Evolutionary conservation across 2,888 invertebrate genomes (phyloP).

Genomic region (Patella pellucida): DNA sequence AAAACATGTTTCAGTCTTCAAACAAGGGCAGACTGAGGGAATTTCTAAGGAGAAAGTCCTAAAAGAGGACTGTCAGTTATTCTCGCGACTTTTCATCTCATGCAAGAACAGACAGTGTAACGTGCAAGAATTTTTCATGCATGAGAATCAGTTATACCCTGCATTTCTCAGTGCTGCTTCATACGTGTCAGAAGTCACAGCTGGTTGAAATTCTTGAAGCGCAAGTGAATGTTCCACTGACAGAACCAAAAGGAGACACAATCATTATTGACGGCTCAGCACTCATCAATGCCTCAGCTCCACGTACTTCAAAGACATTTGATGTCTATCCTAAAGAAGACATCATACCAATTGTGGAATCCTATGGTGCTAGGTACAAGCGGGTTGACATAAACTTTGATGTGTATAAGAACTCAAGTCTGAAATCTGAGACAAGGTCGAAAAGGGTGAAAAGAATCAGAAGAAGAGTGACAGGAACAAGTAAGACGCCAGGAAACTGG

Average conservation of each 20-base stretch:
- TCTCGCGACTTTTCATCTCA: constrained; percentile 29
- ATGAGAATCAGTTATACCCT: constrained; percentile 25
- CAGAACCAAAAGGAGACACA: constrained; percentile 20
- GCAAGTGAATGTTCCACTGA: neutral
- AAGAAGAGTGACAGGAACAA: constrained; percentile 24
- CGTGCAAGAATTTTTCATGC: constrained; percentile 25
- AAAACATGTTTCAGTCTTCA: neutral
- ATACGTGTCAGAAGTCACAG: constrained; percentile 30
- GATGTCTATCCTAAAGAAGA: constrained; percentile 22
- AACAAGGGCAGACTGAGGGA: neutral
- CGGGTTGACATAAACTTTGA: constrained; percentile 21
- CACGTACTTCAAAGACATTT: constrained; percentile 26
- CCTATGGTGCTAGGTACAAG: constrained; percentile 21
- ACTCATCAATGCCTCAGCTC: constrained; percentile 28
- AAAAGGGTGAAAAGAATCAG: constrained; percentile 21
- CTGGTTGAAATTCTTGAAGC: constrained; percentile 27
- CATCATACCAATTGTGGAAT: constrained; percentile 25
- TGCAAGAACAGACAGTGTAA: constrained; percentile 33
- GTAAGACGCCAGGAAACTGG: constrained; percentile 15
- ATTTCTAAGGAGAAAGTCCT: constrained; percentile 13
- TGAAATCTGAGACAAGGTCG: constrained; percentile 23
- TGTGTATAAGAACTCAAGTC: constrained; percentile 14
- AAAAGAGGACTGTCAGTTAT: constrained; percentile 23
- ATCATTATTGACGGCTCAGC: constrained; percentile 34
- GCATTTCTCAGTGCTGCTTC: constrained; percentile 24